Evolutionary conservation across 2,888 invertebrate species (phyloP), one percentile per base, ranked within the genome.

Genomic region (Drosophila cracens): DNA sequence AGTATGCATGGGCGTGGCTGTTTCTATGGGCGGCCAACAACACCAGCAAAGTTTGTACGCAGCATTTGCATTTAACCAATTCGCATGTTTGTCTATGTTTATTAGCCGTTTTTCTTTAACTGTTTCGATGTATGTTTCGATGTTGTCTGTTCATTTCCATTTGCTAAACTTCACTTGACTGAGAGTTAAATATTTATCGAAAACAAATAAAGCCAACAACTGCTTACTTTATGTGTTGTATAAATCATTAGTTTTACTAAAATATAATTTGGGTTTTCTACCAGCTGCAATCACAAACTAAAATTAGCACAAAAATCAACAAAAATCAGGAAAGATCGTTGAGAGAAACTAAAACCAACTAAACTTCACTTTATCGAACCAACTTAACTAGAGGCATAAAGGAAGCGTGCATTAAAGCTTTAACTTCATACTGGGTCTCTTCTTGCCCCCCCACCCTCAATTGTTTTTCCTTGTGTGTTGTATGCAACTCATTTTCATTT

Each of bases 1-100:
- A 93, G 93, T 93, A 93, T 59, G 66, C 58, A 38, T 31, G 73
- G 56, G 66, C 65, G 70, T 71, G 71, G 58, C 62, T n/a, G 10
- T 27, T 36, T n/a, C 16, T 46, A 21, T 27, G 49, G 46, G 53
- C 36, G 38, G 13, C 36, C 34, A 59, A 59, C 16, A n/a, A 56
- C 31, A 40, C 36, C 54, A 46, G 46, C 27, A 46, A 79, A 78
- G 84, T 82, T 81, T 76, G 82, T 81, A 83, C 54, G 8, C 40
- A 43, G 18, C 36, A 36, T 57, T 64, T n/a, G 59, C 31, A 63
- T 59, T 63, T 60, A 67, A 43, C n/a, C 33, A 43, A 74, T 53
- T 71, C 59, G 80, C 80, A 80, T 80, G 79, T 69, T 67, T 79
- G 79, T 79, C 66, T 76, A 54, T 51, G 63, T 33, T n/a, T 49